These are phyloP conservation scores for Heptranchias perlo DNA, from an alignment of 2,113 vertebrate species.

Conservation along the genomic window DNA sequence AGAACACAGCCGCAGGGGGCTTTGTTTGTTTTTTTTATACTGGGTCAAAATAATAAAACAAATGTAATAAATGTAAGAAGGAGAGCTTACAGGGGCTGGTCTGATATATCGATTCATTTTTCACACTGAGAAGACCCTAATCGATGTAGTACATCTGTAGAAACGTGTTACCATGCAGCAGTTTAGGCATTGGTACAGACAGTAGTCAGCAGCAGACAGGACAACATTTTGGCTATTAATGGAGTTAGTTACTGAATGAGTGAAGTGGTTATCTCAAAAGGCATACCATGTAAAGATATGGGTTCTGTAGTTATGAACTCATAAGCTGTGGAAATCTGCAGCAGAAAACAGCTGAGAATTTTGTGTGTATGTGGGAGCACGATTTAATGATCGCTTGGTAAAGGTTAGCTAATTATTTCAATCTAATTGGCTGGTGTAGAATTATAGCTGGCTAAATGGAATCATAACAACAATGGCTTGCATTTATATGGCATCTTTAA, in stretches of 20 bases:
- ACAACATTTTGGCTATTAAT: neutral
- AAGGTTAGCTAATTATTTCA: neutral
- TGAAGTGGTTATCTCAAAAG: neutral
- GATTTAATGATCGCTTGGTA: neutral
- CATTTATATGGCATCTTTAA: neutral
- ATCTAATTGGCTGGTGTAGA: too few species aligned
- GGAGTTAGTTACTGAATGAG: neutral
- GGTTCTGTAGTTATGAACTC: neutral
- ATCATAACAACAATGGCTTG: neutral
- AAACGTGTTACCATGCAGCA: neutral
- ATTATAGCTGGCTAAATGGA: neutral
- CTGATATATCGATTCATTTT: neutral
- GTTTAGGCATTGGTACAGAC: neutral
- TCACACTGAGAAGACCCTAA: neutral
- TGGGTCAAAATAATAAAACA: neutral
- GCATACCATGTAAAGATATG: neutral
- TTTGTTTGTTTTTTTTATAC: neutral
- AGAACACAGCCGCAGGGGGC: neutral
- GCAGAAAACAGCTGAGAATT: neutral
- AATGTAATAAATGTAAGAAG: constrained; percentile 3
- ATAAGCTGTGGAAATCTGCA: neutral
- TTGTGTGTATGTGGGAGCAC: neutral
- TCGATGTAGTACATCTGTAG: neutral
- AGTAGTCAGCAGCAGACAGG: neutral
- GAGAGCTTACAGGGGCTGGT: neutral